phyloP scores from a whole-genome alignment of 2,113 vertebrate genomes.

The Tauraco erythrolophus region DNA sequence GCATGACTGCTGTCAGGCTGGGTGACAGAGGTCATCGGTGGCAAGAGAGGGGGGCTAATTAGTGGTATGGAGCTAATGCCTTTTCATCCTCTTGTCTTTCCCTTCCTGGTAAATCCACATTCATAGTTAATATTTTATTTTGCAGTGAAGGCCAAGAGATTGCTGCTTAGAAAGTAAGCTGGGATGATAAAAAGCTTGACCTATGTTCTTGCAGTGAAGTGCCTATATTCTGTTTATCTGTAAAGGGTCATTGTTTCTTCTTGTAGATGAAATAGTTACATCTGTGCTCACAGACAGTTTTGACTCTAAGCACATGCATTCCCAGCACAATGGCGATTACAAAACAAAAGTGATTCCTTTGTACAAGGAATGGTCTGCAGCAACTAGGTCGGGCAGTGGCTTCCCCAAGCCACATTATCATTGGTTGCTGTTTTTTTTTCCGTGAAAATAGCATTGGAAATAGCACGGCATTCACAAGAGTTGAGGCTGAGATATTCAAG shows the following conservation, averaged over 20 bases:
- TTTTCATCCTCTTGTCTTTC: background rate
- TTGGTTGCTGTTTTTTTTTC: background rate
- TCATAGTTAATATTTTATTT: background rate
- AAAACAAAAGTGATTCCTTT: background rate
- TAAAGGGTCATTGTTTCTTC: background rate
- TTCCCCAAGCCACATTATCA: background rate
- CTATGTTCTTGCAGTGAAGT: background rate
- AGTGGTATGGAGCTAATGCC: background rate
- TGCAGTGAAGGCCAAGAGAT: background rate
- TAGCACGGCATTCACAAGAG: background rate
- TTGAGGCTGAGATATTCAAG: background rate
- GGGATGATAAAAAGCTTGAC: background rate
- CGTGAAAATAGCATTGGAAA: background rate
- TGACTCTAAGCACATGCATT: background rate
- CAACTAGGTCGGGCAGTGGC: background rate
- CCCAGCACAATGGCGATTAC: background rate
- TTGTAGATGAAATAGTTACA: background rate
- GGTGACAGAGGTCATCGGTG: rapidly evolving
- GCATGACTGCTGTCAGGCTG: background rate
- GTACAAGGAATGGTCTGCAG: background rate
- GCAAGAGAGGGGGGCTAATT: background rate
- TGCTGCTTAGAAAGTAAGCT: background rate
- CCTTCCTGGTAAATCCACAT: background rate
- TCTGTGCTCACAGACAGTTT: background rate
- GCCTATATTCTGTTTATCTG: background rate